Evolutionary conservation across 2,797 vertebrate genomes (phyloP), one percentile per base, ranked within the genome.

Genomic region (Acanthurus lineatus): DNA sequence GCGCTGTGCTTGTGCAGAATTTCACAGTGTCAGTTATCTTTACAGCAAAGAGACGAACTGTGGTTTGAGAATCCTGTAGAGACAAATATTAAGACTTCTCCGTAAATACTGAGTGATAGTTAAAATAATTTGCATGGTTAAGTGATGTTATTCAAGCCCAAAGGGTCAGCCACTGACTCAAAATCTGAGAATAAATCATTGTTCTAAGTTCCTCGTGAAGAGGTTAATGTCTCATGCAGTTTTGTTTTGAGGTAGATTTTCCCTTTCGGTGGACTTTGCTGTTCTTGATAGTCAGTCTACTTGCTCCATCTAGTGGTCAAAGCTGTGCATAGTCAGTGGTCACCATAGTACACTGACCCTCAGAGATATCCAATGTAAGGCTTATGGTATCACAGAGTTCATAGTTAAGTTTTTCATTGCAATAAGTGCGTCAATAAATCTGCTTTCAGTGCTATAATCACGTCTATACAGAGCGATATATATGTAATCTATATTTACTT

Each of bases 221-320:
- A 44, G 22, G 5, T 52, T 1, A 2, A 32, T 25, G 5, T 58
- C 5, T 56, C 58, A n/a, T 16, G 1, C 5, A 5, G 22, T 45
- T 65, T 25, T 3, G 40, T 42, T 68, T 56, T 56, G 25, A 40
- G 45, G 10, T 61, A 42, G n/a, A 47, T 40, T 54, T 58, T 54
- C 19, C 1, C 16, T 63, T 75, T 17, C 10, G 10, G 2, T 5
- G 20, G 32, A 40, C 3, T 9, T 1, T 2, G 49, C n/a, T 9
- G 60, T n/a, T 28, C 9, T 63, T 16, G 9, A 66, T 60, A 44
- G 11, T 17, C 7, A 38, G 82, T 70, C 69, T 71, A 70, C 58
- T 82, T 71, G 54, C 91, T 1, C 93, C 93, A 90, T 89, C 94
- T 94, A 93, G 93, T 85, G 94, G 52, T 76, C 69, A 79, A 0